These are phyloP conservation scores for Cyrtodaria siliqua DNA, from an alignment of 2,888 invertebrate species.

Conservation along the genomic window DNA sequence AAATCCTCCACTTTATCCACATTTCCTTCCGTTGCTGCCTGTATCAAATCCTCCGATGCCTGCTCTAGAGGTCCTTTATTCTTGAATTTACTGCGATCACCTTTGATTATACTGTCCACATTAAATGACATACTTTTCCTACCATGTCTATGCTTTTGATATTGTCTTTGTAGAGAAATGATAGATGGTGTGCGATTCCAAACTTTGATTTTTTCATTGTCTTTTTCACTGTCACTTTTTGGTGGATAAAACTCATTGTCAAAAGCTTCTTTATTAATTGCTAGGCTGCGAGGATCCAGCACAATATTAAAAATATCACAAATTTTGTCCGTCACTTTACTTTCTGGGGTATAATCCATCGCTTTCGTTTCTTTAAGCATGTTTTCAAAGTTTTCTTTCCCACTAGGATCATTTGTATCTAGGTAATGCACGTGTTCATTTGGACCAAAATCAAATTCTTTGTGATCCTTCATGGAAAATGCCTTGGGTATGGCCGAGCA, in stretches of 20 bases:
- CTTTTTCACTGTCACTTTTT: conserved; percentile 48
- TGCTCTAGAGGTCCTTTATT: conserved; percentile 79
- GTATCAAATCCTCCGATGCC: conserved; percentile 79
- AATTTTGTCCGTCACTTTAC: conserved; percentile 65
- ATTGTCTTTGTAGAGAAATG: conserved; percentile 81
- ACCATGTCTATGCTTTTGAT: conserved; percentile 73
- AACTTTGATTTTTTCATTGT: conserved; percentile 62
- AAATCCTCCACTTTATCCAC: conserved; percentile 75
- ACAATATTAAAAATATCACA: conserved; percentile 77
- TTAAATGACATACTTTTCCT: conserved; percentile 70
- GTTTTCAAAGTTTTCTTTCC: conserved; percentile 54
- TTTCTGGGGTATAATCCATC: conserved; percentile 56
- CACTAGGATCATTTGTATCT: conserved; percentile 48
- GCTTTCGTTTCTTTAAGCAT: conserved; percentile 58
- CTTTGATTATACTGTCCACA: conserved; percentile 73
- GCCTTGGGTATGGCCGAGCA: conserved; percentile 74
- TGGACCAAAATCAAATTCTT: conserved; percentile 80
- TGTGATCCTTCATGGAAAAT: conserved; percentile 81
- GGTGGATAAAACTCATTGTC: conserved; percentile 80
- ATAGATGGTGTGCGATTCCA: conserved; percentile 83
- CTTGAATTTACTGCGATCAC: conserved; percentile 73
- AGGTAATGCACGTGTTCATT: conserved; percentile 75
- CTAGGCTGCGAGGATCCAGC: conserved; percentile 80
- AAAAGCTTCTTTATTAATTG: conserved; percentile 81
- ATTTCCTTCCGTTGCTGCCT: conserved; percentile 79